Percentiles rank a stretch among this genome's conserved stretches.
Evolutionary conservation across 2,888 invertebrate species (phyloP).

Genomic region (Cerastis leucographa): DNA sequence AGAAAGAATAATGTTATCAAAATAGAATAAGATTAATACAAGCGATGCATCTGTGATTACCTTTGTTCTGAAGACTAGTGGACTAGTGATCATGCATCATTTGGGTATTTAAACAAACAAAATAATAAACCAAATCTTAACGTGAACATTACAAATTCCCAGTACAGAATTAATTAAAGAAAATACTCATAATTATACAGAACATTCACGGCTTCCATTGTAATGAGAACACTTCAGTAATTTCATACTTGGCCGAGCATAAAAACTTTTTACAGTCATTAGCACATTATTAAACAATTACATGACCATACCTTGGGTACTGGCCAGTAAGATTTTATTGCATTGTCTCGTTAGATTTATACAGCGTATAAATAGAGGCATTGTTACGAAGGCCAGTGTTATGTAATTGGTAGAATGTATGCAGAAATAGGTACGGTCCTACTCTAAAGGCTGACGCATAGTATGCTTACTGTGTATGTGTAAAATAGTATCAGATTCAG

Average conservation of each 20-base stretch:
- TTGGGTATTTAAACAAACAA: neutral
- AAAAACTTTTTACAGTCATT: slow-evolving; percentile 55
- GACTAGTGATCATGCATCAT: neutral
- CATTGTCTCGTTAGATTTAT: slow-evolving; percentile 35
- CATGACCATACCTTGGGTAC: slow-evolving; percentile 35
- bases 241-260: slow-evolving; percentile 52
- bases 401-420: slow-evolving; percentile 52
- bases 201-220: slow-evolving; percentile 24
- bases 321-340: slow-evolving; percentile 41
- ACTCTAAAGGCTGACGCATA: slow-evolving; percentile 31
- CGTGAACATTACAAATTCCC: neutral
- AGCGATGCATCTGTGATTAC: too few species aligned
- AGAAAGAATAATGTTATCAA: too few species aligned
- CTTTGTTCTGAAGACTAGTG: too few species aligned
- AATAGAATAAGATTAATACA: too few species aligned
- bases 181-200: slow-evolving; percentile 27
- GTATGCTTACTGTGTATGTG: neutral
- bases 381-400: slow-evolving; percentile 46
- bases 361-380: slow-evolving; percentile 31
- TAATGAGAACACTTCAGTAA: slow-evolving; percentile 30
- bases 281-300: slow-evolving; percentile 56
- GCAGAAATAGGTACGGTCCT: slow-evolving; percentile 33
- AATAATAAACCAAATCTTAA: neutral
- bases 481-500: too few species aligned
- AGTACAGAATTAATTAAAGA: slow-evolving; percentile 15